Evolutionary conservation across 1,140 invertebrate genomes (phyloP).

Genomic region (Drosophila nigrodunni): DNA sequence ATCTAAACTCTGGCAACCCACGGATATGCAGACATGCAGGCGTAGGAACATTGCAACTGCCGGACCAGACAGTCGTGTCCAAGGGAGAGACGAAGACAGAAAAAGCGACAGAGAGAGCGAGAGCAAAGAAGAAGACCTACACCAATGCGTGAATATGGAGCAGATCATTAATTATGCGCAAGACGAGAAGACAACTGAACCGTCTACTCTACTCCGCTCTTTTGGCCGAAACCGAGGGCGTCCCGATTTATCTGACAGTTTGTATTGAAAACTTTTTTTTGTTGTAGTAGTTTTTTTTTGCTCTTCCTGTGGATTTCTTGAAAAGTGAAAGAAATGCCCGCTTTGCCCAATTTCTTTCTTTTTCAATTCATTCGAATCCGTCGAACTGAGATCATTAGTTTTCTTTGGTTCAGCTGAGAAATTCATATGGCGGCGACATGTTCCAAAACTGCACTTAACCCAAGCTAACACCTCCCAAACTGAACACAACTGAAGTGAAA

Average conservation of each 20-base stretch:
- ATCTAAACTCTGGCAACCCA: slow-evolving; percentile 54
- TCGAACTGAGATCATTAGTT: slow-evolving; percentile 61
- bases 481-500: slow-evolving; percentile 13
- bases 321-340: slow-evolving; percentile 66
- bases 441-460: slow-evolving; percentile 26
- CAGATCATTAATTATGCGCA: slow-evolving; percentile 83
- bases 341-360: slow-evolving; percentile 20
- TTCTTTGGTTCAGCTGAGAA: slow-evolving; percentile 13
- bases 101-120: neutral
- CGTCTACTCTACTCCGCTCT: neutral
- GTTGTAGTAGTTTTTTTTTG: slow-evolving; percentile 36
- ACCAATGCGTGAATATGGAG: slow-evolving; percentile 82
- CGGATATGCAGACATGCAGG: slow-evolving; percentile 67
- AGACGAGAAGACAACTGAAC: slow-evolving; percentile 39
- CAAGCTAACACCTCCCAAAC: slow-evolving; percentile 61
- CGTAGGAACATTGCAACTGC: slow-evolving; percentile 34
- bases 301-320: slow-evolving; percentile 79
- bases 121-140: slow-evolving; percentile 64
- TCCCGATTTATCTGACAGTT: slow-evolving; percentile 77
- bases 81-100: neutral
- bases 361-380: slow-evolving; percentile 58
- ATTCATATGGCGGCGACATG: slow-evolving; percentile 53
- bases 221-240: slow-evolving; percentile 50
- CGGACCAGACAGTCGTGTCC: slow-evolving; percentile 6
- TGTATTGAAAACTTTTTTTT: slow-evolving; percentile 73